Conservation (phyloP, 2,797 vertebrate genomes). For the Eurystomus glaucurus region DNA sequence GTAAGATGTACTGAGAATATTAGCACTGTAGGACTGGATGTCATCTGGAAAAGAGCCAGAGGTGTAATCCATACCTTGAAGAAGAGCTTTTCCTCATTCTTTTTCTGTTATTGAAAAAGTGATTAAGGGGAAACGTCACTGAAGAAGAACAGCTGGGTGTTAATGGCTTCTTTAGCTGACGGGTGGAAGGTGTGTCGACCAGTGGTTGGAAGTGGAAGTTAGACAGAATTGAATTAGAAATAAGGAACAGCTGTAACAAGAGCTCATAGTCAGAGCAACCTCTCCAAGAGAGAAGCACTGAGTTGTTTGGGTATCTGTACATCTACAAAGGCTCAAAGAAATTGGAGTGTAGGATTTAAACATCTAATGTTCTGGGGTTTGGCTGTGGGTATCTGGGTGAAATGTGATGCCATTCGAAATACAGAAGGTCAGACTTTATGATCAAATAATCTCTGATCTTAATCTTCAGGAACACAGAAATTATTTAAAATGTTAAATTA, state of each 20-base stretch:
- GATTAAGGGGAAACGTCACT: background rate
- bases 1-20: background rate
- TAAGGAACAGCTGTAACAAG: background rate
- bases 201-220: background rate
- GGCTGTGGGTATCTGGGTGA: fast-evolving
- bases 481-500: background rate
- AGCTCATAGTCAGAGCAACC: background rate
- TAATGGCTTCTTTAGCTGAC: background rate
- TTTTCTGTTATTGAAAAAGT: background rate
- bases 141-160: background rate
- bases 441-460: background rate
- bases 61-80: background rate
- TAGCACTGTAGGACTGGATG: background rate
- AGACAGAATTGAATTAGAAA: background rate
- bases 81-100: background rate
- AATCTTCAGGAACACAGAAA: background rate
- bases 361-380: background rate
- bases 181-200: background rate
- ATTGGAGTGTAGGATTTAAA: background rate
- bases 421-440: background rate
- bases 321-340: background rate
- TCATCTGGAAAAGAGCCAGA: background rate
- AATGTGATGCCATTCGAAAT: background rate
- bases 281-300: background rate
- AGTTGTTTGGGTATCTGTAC: background rate